Evolutionary conservation across 2,888 invertebrate species (phyloP), one percentile per base, ranked within the genome.

Genomic region (Agrotis ipsilon): DNA sequence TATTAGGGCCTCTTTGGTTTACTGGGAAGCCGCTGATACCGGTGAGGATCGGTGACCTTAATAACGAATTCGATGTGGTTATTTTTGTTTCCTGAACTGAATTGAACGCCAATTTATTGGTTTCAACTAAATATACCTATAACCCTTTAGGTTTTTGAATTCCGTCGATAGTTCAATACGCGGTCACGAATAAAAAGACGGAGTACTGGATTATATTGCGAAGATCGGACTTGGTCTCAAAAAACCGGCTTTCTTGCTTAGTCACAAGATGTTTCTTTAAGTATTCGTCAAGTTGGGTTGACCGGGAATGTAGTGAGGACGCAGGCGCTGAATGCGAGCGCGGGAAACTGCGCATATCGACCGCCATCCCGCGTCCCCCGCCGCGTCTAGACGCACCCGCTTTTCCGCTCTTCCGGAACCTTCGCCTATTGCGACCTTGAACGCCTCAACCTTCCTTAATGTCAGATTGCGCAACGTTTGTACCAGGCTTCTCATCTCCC

Each of bases 321-420:
- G 95, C 95, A 95, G 93, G 95, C 96, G 96, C 93, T 85, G 88
- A 88, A 80, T 86, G 85, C 75, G 89, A 95, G 94, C 96, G 96
- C 96, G 96, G 95, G 96, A 96, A 96, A 95, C 94, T 93, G 94
- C 93, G 92, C 90, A 92, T 95, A 96, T 96, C 96, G 96, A 96
- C 94, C 96, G 92, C 83, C 88, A 85, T 85, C 89, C 91, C 92
- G 88, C 91, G 87, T 84, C 91, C 91, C 94, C 92, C 92, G 82
- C 92, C 89, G 88, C 93, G 96, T 95, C 96, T 96, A 96, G 95
- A 95, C 96, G 94, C 93, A 92, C 94, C 92, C 93, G 93, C 90
- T 89, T 90, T 92, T 90, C 91, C 86, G 92, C 89, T 94, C 93
- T 96, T 95, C 95, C 96, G 96, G 95, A 94, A 95, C 96, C 95